Evolutionary conservation across 2,888 invertebrate species (phyloP), one percentile per base, ranked within the genome.

Genomic region (Nasonovia ribisnigri): DNA sequence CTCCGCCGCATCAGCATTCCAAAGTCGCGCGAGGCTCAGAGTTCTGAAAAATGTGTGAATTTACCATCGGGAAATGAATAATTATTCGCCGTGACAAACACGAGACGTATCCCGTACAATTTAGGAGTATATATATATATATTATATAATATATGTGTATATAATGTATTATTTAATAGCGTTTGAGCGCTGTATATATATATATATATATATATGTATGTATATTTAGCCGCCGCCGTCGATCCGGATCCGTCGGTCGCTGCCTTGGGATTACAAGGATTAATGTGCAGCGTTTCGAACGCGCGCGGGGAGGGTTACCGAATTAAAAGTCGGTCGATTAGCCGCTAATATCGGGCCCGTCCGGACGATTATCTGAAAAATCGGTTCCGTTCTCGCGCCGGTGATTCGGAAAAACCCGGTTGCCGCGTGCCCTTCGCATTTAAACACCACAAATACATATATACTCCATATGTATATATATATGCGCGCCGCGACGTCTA

Each of bases 301-400:
- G 29, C 42, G 36, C 29, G 16, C 54, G 60, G 42, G 43, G 20
- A 8, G 29, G 46, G 67, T 51, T 57, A 26, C 57, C 10, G 93
- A 93, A 93, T 93, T 93, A 93, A 93, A 93, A 93, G 93, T 90
- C 42, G 93, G 86, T 90, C 93, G 93, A 93, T 93, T 93, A 90
- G 93, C 93, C 93, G 93, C 86, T 90, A 51, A 90, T 48, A 60
- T 93, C 89, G 93, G 60, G 60, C 86, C 90, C 93, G 93, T 93
- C 93, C 90, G 93, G 86, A 90, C 90, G 93, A 93, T 93, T 93
- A 93, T 93, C 93, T 90, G 93, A 93, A 93, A 93, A 93, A 93
- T 93, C 93, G 93, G 93, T 93, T 87, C 60, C 90, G 93, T 87
- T 93, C 90, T 90, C 93, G 93, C 86, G 93, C 93, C 93, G 90